A percentile compares a stretch with the other conserved stretches of the same genome.
phyloP scores from a whole-genome alignment of 2,113 vertebrate genomes.

The Megaleporinus macrocephalus region DNA sequence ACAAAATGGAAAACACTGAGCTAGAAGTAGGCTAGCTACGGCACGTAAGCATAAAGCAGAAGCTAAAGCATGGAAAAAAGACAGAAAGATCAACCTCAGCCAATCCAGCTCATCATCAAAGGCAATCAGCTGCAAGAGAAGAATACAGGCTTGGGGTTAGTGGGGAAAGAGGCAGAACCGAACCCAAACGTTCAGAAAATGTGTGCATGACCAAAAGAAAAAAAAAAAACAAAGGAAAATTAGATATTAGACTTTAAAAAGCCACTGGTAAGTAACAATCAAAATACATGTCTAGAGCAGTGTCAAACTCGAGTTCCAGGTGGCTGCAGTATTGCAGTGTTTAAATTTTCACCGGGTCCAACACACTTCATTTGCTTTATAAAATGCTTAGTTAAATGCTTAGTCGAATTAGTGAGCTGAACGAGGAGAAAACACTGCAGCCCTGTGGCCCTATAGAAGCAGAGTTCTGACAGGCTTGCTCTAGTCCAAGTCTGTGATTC shows the following conservation, averaged over 20 bases:
- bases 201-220: slow-evolving; percentile 18
- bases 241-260: too few species aligned
- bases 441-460: not conserved
- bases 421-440: not conserved
- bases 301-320: not conserved
- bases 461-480: not conserved
- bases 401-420: too few species aligned
- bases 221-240: slow-evolving; percentile 1
- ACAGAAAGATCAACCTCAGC: slow-evolving; percentile 92
- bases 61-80: slow-evolving; percentile 59
- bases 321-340: not conserved
- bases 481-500: slow-evolving; percentile 2
- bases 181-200: slow-evolving; percentile 19
- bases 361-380: not conserved
- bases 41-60: slow-evolving; percentile 21
- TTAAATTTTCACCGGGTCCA: too few species aligned
- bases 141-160: slow-evolving; percentile 76
- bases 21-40: slow-evolving; percentile 9
- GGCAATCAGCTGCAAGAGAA: slow-evolving; percentile 91
- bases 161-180: slow-evolving; percentile 55
- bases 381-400: too few species aligned
- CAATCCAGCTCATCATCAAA: slow-evolving; percentile 97
- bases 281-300: not conserved
- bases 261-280: not conserved
- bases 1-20: slow-evolving; percentile 1